phyloP scores from a whole-genome alignment of 2,113 vertebrate genomes.

The Dryoscopus gambensis region DNA sequence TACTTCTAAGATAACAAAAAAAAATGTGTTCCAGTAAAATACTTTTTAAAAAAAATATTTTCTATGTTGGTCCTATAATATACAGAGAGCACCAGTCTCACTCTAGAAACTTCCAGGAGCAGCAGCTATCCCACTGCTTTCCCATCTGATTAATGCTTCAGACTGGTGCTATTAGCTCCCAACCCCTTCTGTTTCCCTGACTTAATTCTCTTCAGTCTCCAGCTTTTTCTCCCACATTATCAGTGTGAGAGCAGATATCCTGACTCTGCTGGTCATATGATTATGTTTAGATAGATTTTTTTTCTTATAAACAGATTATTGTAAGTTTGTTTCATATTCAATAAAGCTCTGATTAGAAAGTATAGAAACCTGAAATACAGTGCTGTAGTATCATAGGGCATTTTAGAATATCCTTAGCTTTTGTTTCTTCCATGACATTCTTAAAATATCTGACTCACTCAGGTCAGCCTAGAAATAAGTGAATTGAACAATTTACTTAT shows the following conservation, averaged over 20 bases:
- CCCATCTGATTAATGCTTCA: background rate
- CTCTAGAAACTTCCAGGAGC: background rate
- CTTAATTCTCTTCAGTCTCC: background rate
- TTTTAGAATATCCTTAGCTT: background rate
- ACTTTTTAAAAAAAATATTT: background rate
- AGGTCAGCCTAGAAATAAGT: background rate
- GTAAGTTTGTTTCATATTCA: background rate
- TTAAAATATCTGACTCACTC: background rate
- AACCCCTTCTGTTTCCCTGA: background rate
- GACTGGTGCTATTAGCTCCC: background rate
- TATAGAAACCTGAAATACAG: background rate
- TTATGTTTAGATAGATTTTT: background rate
- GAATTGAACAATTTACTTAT: conserved; percentile 18
- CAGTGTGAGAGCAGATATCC: background rate
- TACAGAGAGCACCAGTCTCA: rapidly evolving
- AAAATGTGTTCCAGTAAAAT: background rate
- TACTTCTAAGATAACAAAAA: background rate
- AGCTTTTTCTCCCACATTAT: background rate
- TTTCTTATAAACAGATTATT: background rate
- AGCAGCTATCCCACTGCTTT: background rate
- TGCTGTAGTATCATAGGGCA: background rate
- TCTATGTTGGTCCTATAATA: background rate
- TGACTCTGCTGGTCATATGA: background rate
- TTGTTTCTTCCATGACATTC: background rate
- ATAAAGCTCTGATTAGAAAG: background rate